phyloP scores from a whole-genome alignment of 2,797 vertebrate species.

The Hylomyscus alleni region DNA sequence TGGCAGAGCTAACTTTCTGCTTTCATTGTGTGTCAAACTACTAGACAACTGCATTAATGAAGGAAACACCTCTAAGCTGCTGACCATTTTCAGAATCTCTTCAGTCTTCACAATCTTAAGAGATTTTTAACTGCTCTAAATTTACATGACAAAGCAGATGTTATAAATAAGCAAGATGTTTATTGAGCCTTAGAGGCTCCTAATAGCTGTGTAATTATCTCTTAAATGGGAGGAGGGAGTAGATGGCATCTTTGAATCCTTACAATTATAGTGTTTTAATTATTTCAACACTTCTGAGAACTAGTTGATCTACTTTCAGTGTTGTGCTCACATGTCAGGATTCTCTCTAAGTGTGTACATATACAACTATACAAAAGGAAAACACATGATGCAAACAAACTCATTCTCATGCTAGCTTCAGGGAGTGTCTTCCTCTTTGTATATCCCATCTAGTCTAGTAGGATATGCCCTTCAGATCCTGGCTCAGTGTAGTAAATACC shows the following conservation, averaged over 20 bases:
- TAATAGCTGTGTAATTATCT: constrained; percentile 58
- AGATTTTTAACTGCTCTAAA: constrained; percentile 40
- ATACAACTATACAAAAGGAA: constrained; percentile 25
- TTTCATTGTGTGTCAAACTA: constrained; percentile 42
- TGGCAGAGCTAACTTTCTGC: constrained; percentile 2
- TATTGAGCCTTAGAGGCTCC: constrained; percentile 21
- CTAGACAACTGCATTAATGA: constrained; percentile 13
- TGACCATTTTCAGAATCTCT: constrained; percentile 35
- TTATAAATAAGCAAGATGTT: neutral
- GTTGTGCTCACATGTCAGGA: neutral
- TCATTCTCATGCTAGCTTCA: neutral
- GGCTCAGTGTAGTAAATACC: neutral
- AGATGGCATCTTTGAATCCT: constrained; percentile 26
- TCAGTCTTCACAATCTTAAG: constrained; percentile 46
- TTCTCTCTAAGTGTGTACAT: neutral
- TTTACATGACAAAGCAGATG: constrained; percentile 69
- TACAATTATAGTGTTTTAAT: constrained; percentile 57
- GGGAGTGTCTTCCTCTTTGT: neutral
- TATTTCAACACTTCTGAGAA: constrained; percentile 47
- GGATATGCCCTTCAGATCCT: neutral
- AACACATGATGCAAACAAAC: constrained; percentile 14
- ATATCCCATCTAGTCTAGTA: neutral
- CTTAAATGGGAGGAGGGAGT: neutral
- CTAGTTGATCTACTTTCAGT: constrained; percentile 9
- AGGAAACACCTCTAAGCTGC: constrained; percentile 34